Base-by-base conservation (phyloP, 2,888 invertebrate genomes). In the Buathra laborator region DNA sequence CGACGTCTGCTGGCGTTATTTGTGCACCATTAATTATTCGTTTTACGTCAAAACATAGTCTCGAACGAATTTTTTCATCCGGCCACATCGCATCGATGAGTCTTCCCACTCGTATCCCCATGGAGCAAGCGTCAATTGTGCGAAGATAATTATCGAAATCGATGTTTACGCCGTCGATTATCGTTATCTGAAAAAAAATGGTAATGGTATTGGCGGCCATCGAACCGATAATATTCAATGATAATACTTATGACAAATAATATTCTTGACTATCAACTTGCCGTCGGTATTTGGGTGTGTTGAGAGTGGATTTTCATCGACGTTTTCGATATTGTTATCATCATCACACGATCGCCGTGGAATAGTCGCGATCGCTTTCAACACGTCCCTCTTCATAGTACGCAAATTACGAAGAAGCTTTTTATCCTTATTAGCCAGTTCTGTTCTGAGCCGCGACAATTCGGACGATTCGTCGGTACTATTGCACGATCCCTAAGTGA, bases 91-190 rank as follows among this genome's bases (percentile, higher is more conserved):
- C 51, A 51, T 51, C 16, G 51, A 51, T 16, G 51, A 51, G 51
- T 51, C 51, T 51, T 51, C 51, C 51, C 16, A 51, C 51, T 51
- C 51, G 51, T n/a, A 51, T 51, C 51, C 51, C 3, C 51, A 51
- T 51, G 5, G 51, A 51, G 51, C 51, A 51, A 51, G 51, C 51
- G 16, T 51, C 51, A n/a, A 51, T 51, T n/a, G 16, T 16, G 2
- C 16, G 51, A 51, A 3, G 51, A 16, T 51, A 51, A 16, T 16
- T 51, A 16, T 51, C 51, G 51, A 51, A 51, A 51, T 51, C 51
- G 51, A 51, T 51, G 16, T n/a, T 4, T 16, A 51, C 16, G 2
- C 51, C 51, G 51, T 51, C 51, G 51, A 51, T 51, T 51, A 51
- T 51, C 51, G 16, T 7, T n/a, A 51, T 51, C 51, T 51, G 48